Evolutionary conservation across 2,113 vertebrate species (phyloP).

Genomic region (Pachycephala philippinensis): DNA sequence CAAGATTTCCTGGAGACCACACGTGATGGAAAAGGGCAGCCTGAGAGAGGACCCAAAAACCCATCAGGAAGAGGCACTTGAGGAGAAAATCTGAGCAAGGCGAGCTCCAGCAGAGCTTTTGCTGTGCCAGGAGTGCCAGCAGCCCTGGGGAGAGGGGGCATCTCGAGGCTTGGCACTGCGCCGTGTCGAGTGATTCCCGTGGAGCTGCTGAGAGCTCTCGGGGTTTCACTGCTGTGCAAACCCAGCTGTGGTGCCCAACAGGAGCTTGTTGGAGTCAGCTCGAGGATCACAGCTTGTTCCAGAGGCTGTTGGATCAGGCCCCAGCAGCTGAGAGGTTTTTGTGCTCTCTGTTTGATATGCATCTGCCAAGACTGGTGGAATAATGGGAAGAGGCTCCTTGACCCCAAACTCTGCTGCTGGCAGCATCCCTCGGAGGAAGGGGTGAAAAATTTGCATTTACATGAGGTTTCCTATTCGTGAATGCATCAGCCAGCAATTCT

Average conservation of each 20-base stretch:
- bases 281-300: not conserved
- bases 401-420: not conserved
- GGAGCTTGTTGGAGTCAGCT: not conserved
- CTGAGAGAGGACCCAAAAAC: not conserved
- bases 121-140: not conserved
- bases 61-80: not conserved
- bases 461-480: not conserved
- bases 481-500: not conserved
- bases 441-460: not conserved
- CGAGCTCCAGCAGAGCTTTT: not conserved
- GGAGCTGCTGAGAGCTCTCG: fast-evolving
- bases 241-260: not conserved
- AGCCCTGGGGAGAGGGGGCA: not conserved
- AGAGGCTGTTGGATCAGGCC: not conserved
- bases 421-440: not conserved
- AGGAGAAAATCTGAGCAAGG: not conserved
- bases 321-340: not conserved
- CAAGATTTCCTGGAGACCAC: not conserved
- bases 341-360: not conserved
- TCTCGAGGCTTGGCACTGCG: not conserved
- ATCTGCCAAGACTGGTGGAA: not conserved
- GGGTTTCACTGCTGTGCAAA: not conserved
- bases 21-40: not conserved
- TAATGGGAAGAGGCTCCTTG: not conserved
- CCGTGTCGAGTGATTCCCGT: fast-evolving